A percentile compares a stretch with the other conserved stretches of the same genome.
These are phyloP conservation scores for Altica lythri DNA, from an alignment of 2,888 invertebrate genomes.

Conservation along the genomic window DNA sequence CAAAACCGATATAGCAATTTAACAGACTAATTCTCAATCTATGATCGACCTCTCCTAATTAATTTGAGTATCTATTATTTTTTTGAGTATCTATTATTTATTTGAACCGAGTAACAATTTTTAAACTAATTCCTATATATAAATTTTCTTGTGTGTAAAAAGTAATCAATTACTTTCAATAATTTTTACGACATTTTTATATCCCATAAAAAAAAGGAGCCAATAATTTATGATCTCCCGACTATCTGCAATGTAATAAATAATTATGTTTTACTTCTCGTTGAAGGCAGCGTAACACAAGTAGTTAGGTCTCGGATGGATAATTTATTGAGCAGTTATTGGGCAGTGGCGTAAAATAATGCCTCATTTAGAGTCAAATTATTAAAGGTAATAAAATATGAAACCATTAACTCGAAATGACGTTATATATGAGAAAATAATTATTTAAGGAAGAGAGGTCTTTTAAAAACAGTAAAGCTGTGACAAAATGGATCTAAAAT, in stretches of 20 bases:
- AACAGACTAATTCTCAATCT: too few species aligned
- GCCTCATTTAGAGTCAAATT: too few species aligned
- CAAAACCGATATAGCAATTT: too few species aligned
- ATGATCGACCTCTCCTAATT: too few species aligned
- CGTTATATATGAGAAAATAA: neutral
- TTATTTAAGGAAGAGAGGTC: too few species aligned
- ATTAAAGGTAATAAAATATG: neutral
- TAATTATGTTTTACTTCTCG: slow-evolving; percentile 10
- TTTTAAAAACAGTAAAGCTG: too few species aligned
- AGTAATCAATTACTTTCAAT: slow-evolving; percentile 4
- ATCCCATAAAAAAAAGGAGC: slow-evolving; percentile 1
- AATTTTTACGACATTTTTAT: slow-evolving; percentile 10
- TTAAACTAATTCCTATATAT: too few species aligned
- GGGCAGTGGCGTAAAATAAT: slow-evolving; percentile 13
- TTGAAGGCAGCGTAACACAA: slow-evolving; percentile 22
- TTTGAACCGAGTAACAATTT: too few species aligned
- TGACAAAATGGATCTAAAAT: too few species aligned
- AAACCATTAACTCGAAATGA: neutral
- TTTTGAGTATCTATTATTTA: too few species aligned
- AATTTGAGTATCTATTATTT: too few species aligned
- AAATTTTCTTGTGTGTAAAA: too few species aligned
- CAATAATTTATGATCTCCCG: slow-evolving; percentile 14
- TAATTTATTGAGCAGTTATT: slow-evolving; percentile 19
- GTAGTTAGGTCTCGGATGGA: slow-evolving; percentile 17
- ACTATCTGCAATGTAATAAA: slow-evolving; percentile 19